phyloP scores from a whole-genome alignment of 2,888 invertebrate genomes.

The Steinernema carpocapsae region DNA sequence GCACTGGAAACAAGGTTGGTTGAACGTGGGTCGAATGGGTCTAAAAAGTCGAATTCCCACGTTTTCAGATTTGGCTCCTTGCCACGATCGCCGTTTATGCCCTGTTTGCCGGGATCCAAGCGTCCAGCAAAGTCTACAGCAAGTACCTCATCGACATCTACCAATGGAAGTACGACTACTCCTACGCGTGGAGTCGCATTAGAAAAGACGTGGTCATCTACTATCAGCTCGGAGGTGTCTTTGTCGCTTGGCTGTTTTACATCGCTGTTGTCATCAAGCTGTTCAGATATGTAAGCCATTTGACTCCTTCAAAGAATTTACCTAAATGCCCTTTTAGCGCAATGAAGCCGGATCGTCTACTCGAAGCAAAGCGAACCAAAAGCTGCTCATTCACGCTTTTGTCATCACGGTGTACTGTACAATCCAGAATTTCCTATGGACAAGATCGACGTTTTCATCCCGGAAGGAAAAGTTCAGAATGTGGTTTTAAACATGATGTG shows the following conservation, averaged over 20 bases:
- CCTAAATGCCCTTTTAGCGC: too few species aligned
- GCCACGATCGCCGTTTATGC: background rate
- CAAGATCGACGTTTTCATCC: too few species aligned
- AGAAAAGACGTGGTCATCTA: background rate
- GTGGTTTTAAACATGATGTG: too few species aligned
- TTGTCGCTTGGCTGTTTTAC: constrained; percentile 20
- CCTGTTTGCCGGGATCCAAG: background rate
- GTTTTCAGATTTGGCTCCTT: background rate
- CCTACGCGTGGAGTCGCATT: background rate
- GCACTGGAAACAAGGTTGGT: background rate
- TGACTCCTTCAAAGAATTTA: too few species aligned
- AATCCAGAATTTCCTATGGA: too few species aligned
- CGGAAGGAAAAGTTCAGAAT: too few species aligned
- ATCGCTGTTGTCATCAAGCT: background rate
- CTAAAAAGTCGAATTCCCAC: too few species aligned
- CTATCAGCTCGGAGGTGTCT: background rate
- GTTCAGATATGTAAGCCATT: background rate
- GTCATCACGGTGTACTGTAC: too few species aligned
- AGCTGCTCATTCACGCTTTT: too few species aligned
- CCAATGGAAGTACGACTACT: constrained; percentile 21
- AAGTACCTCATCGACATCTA: background rate
- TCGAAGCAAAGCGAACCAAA: too few species aligned
- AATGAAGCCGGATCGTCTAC: too few species aligned
- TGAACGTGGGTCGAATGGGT: too few species aligned
- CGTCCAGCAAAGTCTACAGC: background rate